Base-by-base conservation (phyloP, 2,888 invertebrate genomes). In the Metellina segmentata region DNA sequence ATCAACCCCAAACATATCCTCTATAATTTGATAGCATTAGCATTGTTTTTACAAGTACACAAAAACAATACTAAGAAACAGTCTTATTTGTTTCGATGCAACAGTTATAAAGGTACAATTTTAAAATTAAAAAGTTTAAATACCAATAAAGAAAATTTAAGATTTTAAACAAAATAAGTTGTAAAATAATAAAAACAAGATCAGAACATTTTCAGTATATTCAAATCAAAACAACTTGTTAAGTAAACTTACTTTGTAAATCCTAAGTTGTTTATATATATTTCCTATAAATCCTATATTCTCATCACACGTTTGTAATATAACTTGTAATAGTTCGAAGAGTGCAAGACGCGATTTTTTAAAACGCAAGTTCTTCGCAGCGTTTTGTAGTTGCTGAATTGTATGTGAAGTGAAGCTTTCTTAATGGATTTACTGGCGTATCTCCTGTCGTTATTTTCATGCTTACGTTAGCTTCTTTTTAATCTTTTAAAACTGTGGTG, bases 401-500 rank as follows among this genome's bases (percentile, higher is more conserved):
- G 53, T 7, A 74, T 13, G n/a, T n/a, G 61, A 61, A 85, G 52
- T 75, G 74, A 51, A 20, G n/a, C 77, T 19, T 86, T 86, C 85
- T 53, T 86, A 90, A 90, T 90, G 77, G 81, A 83, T 85, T 90
- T 90, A 86, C 16, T 51, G 16, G 48, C 34, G 34, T 19, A 72
- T 19, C 70, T 79, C 72, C 20, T 85, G 83, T 52, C 85, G 74
- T 79, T 74, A 19, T 82, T 81, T 81, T 90, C 69, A 72, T 90
- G 90, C 86, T 85, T 75, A 90, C 75, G 81, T 75, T 49, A 75
- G 86, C 86, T 61, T 85, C 85, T 86, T 61, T 81, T 81, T 86
- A 90, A 90, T 79, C 85, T 49, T 81, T 89, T 86, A 70, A 85
- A 90, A 86, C 81, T 90, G 85, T 90, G 75, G 90, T 86, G 90